These are phyloP conservation scores for Carlito syrichta DNA, from an alignment of 2,113 vertebrate species.

Conservation along the genomic window DNA sequence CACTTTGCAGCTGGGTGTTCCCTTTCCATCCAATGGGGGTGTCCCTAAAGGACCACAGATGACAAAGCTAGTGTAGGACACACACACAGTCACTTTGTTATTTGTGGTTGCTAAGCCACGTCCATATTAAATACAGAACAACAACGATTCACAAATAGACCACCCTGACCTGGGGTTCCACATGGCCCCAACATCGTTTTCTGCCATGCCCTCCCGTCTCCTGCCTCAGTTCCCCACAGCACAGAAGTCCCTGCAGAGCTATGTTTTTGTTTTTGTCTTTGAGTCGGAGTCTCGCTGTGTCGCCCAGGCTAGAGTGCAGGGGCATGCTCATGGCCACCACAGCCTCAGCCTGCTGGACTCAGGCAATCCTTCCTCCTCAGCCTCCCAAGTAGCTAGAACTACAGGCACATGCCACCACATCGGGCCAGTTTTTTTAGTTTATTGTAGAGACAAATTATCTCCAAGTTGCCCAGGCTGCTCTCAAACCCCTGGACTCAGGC, in stretches of 20 bases:
- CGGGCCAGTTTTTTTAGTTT: too few species aligned
- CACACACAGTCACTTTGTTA: accelerated
- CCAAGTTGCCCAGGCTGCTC: too few species aligned
- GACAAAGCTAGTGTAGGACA: not conserved
- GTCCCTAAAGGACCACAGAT: not conserved
- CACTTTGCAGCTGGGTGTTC: not conserved
- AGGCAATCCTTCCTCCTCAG: too few species aligned
- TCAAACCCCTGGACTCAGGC: too few species aligned
- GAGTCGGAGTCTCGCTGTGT: too few species aligned
- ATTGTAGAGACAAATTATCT: too few species aligned
- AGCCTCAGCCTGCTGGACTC: too few species aligned
- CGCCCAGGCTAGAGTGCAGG: too few species aligned
- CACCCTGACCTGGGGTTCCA: not conserved
- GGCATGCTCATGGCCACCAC: too few species aligned
- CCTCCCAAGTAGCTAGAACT: too few species aligned
- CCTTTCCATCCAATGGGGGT: not conserved
- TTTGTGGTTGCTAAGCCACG: not conserved
- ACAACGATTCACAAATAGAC: not conserved
- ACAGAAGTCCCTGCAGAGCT: not conserved
- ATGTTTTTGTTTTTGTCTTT: too few species aligned
- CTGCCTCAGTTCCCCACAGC: not conserved
- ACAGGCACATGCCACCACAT: too few species aligned
- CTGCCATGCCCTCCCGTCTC: not conserved
- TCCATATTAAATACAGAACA: slow-evolving; percentile 5
- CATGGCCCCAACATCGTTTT: not conserved